Conservation (phyloP, 2,888 invertebrate genomes). For the Pilophorus perplexus region DNA sequence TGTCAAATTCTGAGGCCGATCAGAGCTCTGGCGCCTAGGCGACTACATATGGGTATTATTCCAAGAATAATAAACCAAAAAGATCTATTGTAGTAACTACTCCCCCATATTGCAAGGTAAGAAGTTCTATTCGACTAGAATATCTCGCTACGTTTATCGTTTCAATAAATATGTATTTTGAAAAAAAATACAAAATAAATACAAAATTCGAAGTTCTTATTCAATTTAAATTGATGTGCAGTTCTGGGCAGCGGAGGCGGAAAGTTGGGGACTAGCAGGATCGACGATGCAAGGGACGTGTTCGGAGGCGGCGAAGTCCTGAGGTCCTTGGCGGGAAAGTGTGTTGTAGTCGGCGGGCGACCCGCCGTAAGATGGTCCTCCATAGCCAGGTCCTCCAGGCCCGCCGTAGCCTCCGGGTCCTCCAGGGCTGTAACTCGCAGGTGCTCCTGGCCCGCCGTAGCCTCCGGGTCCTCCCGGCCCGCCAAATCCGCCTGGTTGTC, state of each 20-base stretch:
- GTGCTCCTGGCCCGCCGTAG: too few relatives aligned
- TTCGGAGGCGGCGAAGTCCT: background rate
- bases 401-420: background rate
- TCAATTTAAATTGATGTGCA: conserved; percentile 1
- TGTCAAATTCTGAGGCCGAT: too few relatives aligned
- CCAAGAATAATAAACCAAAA: too few relatives aligned
- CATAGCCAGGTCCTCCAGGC: background rate
- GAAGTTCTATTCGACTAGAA: too few relatives aligned
- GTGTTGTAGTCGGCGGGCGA: conserved; percentile 14
- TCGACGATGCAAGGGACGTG: conserved; percentile 15
- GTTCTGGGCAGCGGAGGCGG: background rate
- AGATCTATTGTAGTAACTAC: too few relatives aligned
- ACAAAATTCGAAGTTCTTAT: background rate
- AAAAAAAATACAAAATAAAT: conserved; percentile 23
- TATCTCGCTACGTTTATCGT: too few relatives aligned
- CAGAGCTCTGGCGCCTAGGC: too few relatives aligned
- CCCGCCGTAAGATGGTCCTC: too few relatives aligned
- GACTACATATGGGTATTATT: too few relatives aligned
- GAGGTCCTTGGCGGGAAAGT: background rate
- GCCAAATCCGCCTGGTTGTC: too few relatives aligned
- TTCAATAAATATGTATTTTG: conserved; percentile 19
- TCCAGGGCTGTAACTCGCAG: background rate
- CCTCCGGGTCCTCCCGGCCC: too few relatives aligned
- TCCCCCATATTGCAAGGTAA: too few relatives aligned
- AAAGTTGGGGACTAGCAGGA: background rate